phyloP scores from a whole-genome alignment of 2,113 vertebrate genomes.

The Bufo gargarizans region DNA sequence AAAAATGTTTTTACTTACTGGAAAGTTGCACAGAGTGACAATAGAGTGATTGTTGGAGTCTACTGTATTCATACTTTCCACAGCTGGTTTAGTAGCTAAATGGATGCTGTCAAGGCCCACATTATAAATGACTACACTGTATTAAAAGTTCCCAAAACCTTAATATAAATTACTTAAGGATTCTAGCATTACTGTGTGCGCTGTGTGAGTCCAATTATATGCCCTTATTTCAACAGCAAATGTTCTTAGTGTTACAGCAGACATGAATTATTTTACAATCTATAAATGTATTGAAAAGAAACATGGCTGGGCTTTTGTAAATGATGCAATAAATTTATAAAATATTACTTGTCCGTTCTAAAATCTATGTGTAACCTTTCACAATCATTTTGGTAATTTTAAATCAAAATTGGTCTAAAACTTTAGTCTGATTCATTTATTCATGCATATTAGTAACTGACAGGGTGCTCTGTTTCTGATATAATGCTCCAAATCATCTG shows the following conservation, averaged over 20 bases:
- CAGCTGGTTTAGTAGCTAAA: conserved; percentile 55
- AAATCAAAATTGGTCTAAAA: too few species aligned
- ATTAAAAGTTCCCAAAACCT: conserved; percentile 55
- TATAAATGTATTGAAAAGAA: conserved; percentile 51
- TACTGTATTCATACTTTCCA: conserved; percentile 48
- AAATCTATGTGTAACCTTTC: too few species aligned
- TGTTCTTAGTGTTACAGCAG: conserved; percentile 31
- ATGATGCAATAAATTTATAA: not conserved
- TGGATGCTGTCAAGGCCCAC: conserved; percentile 50
- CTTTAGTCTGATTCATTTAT: too few species aligned
- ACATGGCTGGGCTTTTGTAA: not conserved
- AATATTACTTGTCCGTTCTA: not conserved
- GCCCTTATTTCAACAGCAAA: conserved; percentile 36
- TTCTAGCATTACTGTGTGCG: conserved; percentile 39
- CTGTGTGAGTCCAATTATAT: conserved; percentile 27
- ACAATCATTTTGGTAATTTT: too few species aligned
- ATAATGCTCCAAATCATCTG: too few species aligned
- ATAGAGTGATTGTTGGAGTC: conserved; percentile 48
- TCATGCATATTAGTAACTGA: too few species aligned
- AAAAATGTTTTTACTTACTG: conserved; percentile 34
- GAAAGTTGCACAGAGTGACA: conserved; percentile 41
- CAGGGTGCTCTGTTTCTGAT: too few species aligned
- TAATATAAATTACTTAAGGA: conserved; percentile 53
- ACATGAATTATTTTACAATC: conserved; percentile 69
- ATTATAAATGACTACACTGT: conserved; percentile 51